Base-by-base conservation (phyloP, 2,888 invertebrate genomes). In the Galerucella calmariensis region DNA sequence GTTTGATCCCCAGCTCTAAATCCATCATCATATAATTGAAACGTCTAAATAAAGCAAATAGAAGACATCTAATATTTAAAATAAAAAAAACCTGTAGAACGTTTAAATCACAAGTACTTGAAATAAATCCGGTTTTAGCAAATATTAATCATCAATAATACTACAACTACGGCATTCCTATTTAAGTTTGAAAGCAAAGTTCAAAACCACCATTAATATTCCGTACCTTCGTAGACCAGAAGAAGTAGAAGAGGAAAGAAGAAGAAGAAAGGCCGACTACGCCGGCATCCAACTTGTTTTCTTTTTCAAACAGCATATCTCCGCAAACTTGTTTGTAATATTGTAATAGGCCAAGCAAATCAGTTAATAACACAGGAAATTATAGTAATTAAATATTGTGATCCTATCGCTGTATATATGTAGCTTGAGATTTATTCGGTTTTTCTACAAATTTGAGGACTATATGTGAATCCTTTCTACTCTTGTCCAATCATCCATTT, bases 311-410 rank as follows among this genome's bases (percentile, higher is more conserved):
- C 74, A 61, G 67, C 70, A 67, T 71, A 74, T 74, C 74, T 74
- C 72, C 72, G 71, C 67, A 74, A 74, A 74, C 74, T 67, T 71
- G 74, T 74, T 74, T 74, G 74, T 71, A 74, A 74, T 71, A 74
- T 67, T 67, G 67, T 71, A 74, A 74, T 65, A 65, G 63, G 27
- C 63, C 63, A 65, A 16, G 41, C 63, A 46, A 44, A 56, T 56
- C 56, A 56, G 56, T 56, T 56, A 56, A 56, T 53, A 56, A 16
- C 56, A 10, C 56, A 20, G 20, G 56, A 16, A 20, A 56, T 56
- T 56, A 20, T 14, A 48, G 12, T 48, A 48, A 48, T 48, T 48
- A 48, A 48, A 48, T 48, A 48, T 11, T 14, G 14, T 48, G 12
- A 48, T 48, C 14, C 14, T 14, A 48, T 48, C 14, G 46, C 2